phyloP scores from a whole-genome alignment of 2,113 vertebrate genomes.

The Brachyhypopomus occidentalis region DNA sequence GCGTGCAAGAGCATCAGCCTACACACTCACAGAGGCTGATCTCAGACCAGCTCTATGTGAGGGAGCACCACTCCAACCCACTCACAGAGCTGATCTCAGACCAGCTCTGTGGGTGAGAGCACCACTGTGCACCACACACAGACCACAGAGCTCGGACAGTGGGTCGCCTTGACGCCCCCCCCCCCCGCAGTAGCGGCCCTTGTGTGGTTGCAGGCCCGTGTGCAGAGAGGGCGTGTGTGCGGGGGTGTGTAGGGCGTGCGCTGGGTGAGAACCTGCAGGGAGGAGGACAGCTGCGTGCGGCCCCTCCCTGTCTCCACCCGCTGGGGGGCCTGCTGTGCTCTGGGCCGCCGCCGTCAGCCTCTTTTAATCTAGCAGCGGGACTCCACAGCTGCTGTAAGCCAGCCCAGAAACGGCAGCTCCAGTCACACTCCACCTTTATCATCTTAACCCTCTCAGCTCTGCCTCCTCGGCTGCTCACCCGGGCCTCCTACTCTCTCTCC shows the following conservation, averaged over 20 bases:
- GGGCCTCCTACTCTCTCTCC: background rate
- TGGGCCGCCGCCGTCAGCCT: conserved; percentile 87
- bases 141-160: too few relatives aligned
- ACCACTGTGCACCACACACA: too few relatives aligned
- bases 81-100: too few relatives aligned
- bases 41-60: too few relatives aligned
- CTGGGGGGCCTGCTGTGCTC: conserved; percentile 86
- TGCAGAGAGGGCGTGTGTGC: conserved; percentile 12
- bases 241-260: conserved; percentile 64
- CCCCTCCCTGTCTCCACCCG: conserved; percentile 83
- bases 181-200: background rate
- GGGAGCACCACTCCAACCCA: too few relatives aligned
- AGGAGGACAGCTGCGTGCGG: conserved; percentile 87
- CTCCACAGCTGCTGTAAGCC: conserved; percentile 90
- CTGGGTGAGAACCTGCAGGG: conserved; percentile 85
- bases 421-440: conserved; percentile 38
- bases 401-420: conserved; percentile 77
- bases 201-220: background rate
- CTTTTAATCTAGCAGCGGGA: conserved; percentile 93
- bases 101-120: too few relatives aligned
- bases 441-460: conserved; percentile 41
- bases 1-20: background rate
- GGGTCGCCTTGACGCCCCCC: too few relatives aligned
- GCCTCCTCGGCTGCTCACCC: background rate
- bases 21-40: too few relatives aligned